A percentile compares a stretch with the other conserved stretches of the same genome.
phyloP scores from a whole-genome alignment of 2,888 invertebrate species.

The Eumerus sabulonum region DNA sequence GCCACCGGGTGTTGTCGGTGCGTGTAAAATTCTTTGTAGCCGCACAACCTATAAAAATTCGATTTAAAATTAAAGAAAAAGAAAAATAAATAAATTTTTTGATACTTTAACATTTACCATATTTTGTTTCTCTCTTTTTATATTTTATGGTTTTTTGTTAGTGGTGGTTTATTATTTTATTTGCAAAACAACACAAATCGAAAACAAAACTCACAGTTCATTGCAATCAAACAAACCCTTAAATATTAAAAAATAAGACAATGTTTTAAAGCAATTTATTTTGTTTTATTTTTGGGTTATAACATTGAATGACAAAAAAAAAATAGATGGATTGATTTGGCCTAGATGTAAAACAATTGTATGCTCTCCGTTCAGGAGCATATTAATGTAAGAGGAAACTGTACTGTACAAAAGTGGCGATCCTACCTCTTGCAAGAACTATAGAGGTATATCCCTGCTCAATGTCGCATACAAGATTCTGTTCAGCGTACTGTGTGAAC shows the following conservation, averaged over 20 bases:
- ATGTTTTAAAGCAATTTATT: conserved; percentile 59
- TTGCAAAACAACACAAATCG: conserved; percentile 9
- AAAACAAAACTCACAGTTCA: conserved; percentile 30
- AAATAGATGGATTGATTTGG: conserved; percentile 41
- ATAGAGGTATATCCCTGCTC: no score
- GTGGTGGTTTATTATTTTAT: conserved; percentile 18
- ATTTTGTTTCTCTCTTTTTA: conserved; percentile 29
- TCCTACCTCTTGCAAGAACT: no score
- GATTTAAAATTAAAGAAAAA: conserved; percentile 63
- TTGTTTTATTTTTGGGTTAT: background rate
- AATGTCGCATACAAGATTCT: no score
- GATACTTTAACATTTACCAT: conserved; percentile 48
- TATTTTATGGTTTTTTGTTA: conserved; percentile 18
- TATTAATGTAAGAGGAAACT: no score
- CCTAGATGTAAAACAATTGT: no score
- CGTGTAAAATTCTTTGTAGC: conserved; percentile 89
- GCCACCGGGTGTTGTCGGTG: conserved; percentile 79
- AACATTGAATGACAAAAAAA: background rate
- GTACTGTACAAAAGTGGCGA: no score
- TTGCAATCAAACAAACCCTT: conserved; percentile 9
- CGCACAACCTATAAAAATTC: conserved; percentile 84
- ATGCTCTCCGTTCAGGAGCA: no score
- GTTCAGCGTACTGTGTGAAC: no score
- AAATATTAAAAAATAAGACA: conserved; percentile 15
- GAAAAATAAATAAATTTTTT: conserved; percentile 63